Percentiles rank a stretch among this genome's conserved stretches.
These are phyloP conservation scores for Mastacembelus armatus DNA, from an alignment of 2,797 vertebrate genomes.

Conservation along the genomic window DNA sequence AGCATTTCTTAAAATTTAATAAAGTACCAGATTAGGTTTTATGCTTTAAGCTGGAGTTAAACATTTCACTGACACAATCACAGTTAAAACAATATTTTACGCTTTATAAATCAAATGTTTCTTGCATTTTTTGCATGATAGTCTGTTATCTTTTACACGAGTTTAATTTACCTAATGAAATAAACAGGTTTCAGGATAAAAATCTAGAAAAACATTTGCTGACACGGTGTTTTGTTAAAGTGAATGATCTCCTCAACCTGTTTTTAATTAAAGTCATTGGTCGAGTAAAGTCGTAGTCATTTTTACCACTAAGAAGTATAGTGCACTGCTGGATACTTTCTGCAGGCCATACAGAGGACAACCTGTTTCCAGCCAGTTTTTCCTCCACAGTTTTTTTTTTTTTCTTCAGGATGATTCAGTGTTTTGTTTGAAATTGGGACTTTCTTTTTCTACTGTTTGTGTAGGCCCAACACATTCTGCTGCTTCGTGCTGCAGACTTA, in stretches of 20 bases:
- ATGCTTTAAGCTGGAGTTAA: neutral
- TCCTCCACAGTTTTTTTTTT: neutral
- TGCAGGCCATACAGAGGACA: neutral
- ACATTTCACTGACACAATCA: neutral
- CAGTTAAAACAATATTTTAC: too few relatives aligned
- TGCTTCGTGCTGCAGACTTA: neutral
- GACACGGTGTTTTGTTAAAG: neutral
- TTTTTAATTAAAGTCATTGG: too few relatives aligned
- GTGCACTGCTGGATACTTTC: neutral
- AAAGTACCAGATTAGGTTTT: too few relatives aligned
- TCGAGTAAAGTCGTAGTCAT: neutral
- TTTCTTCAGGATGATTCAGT: slow-evolving; percentile 8
- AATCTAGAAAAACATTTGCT: neutral
- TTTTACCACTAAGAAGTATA: too few relatives aligned
- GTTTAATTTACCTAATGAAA: neutral
- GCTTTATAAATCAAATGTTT: neutral
- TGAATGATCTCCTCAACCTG: too few relatives aligned
- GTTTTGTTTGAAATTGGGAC: neutral
- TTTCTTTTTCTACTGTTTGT: too few relatives aligned
- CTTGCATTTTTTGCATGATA: neutral
- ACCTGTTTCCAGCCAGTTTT: slow-evolving; percentile 1
- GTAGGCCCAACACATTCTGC: too few relatives aligned
- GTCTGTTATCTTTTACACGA: neutral
- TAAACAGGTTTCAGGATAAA: neutral
- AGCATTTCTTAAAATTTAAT: neutral